Evolutionary conservation across 2,113 vertebrate species (phyloP).

Genomic region (Chiloscyllium plagiosum): DNA sequence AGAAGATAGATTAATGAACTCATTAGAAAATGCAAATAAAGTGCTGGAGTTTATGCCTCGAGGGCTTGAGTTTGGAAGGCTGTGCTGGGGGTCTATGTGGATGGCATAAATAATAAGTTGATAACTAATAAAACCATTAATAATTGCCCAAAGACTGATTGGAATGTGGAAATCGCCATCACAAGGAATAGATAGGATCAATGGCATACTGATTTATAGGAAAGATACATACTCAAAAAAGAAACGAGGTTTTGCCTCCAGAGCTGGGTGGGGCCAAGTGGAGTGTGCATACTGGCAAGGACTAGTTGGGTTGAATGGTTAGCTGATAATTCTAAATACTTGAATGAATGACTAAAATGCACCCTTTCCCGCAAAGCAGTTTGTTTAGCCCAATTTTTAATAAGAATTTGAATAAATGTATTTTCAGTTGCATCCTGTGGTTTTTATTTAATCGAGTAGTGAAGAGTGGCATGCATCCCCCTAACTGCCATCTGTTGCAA

Average conservation of each 20-base stretch:
- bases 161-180: too few species aligned
- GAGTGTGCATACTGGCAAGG: not conserved
- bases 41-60: too few species aligned
- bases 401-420: not conserved
- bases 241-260: not conserved
- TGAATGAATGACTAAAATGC: not conserved
- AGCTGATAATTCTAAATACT: not conserved
- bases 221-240: not conserved
- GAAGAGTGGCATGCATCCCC: not conserved
- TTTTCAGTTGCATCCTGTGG: slow-evolving; percentile 3
- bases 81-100: too few species aligned
- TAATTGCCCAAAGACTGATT: too few species aligned
- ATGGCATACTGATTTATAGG: too few species aligned
- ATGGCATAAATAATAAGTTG: too few species aligned
- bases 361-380: not conserved
- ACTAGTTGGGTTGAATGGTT: not conserved
- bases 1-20: too few species aligned
- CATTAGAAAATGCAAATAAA: too few species aligned
- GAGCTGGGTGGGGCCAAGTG: not conserved
- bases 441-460: not conserved
- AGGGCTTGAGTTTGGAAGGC: too few species aligned
- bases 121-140: too few species aligned
- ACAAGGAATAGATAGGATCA: too few species aligned
- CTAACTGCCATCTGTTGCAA: not conserved
- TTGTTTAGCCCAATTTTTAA: not conserved